Conservation (phyloP, 2,888 invertebrate species). For the Latheticus oryzae region DNA sequence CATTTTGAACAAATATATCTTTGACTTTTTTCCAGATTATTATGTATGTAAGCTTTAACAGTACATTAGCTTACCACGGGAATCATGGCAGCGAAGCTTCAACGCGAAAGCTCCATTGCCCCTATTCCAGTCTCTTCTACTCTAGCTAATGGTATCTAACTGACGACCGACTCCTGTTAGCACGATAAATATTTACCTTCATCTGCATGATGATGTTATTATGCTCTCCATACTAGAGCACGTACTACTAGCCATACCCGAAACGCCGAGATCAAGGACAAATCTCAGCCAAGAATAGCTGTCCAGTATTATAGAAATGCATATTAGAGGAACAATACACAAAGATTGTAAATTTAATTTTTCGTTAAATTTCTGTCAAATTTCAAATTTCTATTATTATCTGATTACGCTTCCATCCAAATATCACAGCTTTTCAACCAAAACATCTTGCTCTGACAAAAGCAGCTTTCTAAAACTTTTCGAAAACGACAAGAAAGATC, state of each 20-base stretch:
- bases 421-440: no score
- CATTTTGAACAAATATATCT: slow-evolving; percentile 38
- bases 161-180: slow-evolving; percentile 43
- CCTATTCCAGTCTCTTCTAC: slow-evolving; percentile 32
- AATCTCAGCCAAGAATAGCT: slow-evolving; percentile 6
- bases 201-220: slow-evolving; percentile 42
- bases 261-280: slow-evolving; percentile 20
- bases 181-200: slow-evolving; percentile 46
- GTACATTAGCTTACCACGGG: slow-evolving; percentile 53
- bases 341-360: no score
- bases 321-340: no score
- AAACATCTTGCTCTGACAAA: no score
- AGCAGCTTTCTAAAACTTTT: no score
- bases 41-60: slow-evolving; percentile 53
- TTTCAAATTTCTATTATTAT: no score
- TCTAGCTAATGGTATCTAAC: slow-evolving; percentile 46
- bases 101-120: slow-evolving; percentile 32
- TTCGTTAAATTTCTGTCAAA: no score
- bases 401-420: no score
- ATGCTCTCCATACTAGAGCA: slow-evolving; percentile 25
- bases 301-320: no score
- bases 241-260: neutral
- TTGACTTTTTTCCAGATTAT: slow-evolving; percentile 49
- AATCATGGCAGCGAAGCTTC: slow-evolving; percentile 38
- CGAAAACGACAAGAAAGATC: no score